phyloP scores from a whole-genome alignment of 2,888 invertebrate genomes.

The Gymnocheta viridis region DNA sequence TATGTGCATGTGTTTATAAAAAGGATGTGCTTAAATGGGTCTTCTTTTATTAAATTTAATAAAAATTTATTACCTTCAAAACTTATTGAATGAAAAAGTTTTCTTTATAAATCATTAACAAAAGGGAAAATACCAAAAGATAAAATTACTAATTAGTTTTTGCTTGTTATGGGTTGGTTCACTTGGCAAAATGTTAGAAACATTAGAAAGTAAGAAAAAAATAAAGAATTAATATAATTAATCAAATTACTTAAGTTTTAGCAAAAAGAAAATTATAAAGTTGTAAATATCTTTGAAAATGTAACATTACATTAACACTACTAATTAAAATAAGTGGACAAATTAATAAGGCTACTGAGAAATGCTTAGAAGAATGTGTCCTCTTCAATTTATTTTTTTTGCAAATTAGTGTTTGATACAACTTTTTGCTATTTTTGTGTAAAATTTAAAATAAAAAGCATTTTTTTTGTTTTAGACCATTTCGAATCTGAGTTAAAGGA shows the following conservation, averaged over 20 bases:
- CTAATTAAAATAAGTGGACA: too few relatives aligned
- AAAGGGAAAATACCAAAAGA: too few relatives aligned
- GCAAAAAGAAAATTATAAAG: background rate
- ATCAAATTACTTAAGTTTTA: background rate
- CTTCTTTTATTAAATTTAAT: slow-evolving; percentile 10
- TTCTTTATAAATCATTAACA: background rate
- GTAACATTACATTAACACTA: background rate
- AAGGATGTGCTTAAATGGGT: background rate
- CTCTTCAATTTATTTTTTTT: too few relatives aligned
- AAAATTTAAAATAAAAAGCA: too few relatives aligned
- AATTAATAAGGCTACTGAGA: too few relatives aligned
- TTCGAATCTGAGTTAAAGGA: too few relatives aligned
- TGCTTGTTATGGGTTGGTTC: background rate
- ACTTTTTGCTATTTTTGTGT: too few relatives aligned
- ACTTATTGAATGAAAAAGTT: slow-evolving; percentile 1
- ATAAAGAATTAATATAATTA: background rate
- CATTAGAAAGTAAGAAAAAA: background rate
- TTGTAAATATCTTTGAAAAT: background rate
- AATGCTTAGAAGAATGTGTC: too few relatives aligned
- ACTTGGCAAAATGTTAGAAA: background rate
- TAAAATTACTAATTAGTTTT: background rate
- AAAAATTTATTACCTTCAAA: slow-evolving; percentile 14
- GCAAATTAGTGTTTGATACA: too few relatives aligned
- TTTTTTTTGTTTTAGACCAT: too few relatives aligned
- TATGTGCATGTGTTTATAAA: background rate